phyloP scores from a whole-genome alignment of 2,113 vertebrate species.

The Corythornis cristatus region DNA sequence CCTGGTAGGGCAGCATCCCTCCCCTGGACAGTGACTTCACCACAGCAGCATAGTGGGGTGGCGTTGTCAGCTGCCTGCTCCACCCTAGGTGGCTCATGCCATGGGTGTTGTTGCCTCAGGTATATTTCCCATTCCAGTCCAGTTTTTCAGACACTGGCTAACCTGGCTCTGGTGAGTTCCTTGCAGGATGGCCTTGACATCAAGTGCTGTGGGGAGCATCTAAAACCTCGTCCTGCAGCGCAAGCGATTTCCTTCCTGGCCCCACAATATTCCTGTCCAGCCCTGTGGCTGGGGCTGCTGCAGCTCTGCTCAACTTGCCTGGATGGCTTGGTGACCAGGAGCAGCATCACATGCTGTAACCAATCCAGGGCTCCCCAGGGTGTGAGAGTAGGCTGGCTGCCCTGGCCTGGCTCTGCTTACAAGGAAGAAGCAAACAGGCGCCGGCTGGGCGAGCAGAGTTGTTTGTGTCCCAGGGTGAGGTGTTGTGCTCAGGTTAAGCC shows the following conservation, averaged over 20 bases:
- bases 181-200: not conserved
- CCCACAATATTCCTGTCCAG: not conserved
- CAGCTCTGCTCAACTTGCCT: rapidly evolving
- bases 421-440: not conserved
- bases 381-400: not conserved
- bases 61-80: not conserved
- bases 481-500: not conserved
- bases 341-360: not conserved
- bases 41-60: not conserved
- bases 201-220: rapidly evolving
- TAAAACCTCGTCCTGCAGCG: not conserved
- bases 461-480: not conserved
- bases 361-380: not conserved
- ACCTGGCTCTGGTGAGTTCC: not conserved
- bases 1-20: not conserved
- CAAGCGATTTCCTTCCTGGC: not conserved
- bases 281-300: not conserved
- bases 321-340: rapidly evolving
- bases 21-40: rapidly evolving
- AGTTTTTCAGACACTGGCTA: not conserved
- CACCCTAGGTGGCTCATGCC: not conserved
- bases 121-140: not conserved
- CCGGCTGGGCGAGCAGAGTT: not conserved
- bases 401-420: not conserved
- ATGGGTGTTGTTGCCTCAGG: not conserved